Evolutionary conservation across 2,797 vertebrate genomes (phyloP), one percentile per base, ranked within the genome.

Genomic region (Todus mexicanus): DNA sequence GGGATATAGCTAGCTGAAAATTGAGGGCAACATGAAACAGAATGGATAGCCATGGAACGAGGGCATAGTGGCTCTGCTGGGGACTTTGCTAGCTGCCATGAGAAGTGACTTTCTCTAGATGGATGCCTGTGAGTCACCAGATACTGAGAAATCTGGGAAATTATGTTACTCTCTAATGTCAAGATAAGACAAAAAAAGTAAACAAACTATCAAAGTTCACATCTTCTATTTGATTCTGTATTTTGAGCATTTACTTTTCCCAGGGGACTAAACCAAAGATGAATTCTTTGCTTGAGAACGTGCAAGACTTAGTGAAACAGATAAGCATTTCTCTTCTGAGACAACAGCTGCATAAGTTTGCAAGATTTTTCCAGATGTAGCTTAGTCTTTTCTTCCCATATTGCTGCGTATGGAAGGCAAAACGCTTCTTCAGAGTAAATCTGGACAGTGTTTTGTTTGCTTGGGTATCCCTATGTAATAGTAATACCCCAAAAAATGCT

Each of bases 1-100:
- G 18, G 13, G 9, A 2, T 0, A 1, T 6, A 8, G 15, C 15
- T 71, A 2, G 0, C 31, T 77, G 47, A 79, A 87, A 23, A 38
- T 73, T 11, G 57, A 31, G 40, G 21, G 35, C 86, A 90, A 29
- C 1, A 3, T 47, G 72, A 42, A 73, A 26, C 7, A 20, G n/a
- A 43, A 26, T 23, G 7, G 12, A 8, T 47, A 31, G 6, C 16
- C 8, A 2, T 38, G 45, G 37, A 66, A 61, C 71, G 56, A n/a
- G 33, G 21, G 12, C 26, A 8, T 38, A 37, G 27, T 56, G 53
- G 12, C 23, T 88, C 47, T 89, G 21, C 31, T 93, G 48, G 20
- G 5, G 9, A 15, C 35, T 78, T 91, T 94, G 27, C 47, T 77
- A 50, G 8, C n/a, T 63, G n/a, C 21, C 7, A 3, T 19, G 33